Evolutionary conservation across 53 echinoderm and acorn worm genomes (phyloP).

Genomic region (Hippasteria phrygiana): DNA sequence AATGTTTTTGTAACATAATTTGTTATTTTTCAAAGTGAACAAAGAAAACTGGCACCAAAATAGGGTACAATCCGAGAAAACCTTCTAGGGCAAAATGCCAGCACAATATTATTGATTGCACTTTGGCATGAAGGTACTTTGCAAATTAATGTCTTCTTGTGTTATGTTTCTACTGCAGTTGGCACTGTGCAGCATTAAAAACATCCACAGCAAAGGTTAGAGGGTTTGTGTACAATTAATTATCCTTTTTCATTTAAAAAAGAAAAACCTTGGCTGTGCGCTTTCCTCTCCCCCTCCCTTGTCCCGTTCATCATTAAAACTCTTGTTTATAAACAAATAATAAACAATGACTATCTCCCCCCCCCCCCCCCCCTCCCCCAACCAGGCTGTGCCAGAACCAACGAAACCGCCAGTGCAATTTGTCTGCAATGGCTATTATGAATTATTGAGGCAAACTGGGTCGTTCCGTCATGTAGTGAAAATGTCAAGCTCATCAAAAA

Average conservation of each 20-base stretch:
- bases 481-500: constrained; percentile 68
- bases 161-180: constrained; percentile 10
- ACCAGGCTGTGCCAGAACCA: constrained; percentile 16
- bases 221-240: too few relatives aligned
- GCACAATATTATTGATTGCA: not conserved
- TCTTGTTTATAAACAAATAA: constrained; percentile 51
- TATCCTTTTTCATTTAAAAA: too few relatives aligned
- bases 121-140: constrained; percentile 6
- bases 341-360: not conserved
- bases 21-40: too few relatives aligned
- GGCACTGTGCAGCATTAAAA: too few relatives aligned
- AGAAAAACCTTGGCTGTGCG: too few relatives aligned
- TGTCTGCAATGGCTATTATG: constrained; percentile 54
- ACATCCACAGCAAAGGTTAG: too few relatives aligned
- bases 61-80: not conserved
- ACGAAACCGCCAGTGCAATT: constrained; percentile 34
- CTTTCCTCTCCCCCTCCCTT: too few relatives aligned
- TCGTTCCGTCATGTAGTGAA: constrained; percentile 54
- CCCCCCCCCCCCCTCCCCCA: not conserved
- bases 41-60: too few relatives aligned
- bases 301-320: constrained; percentile 27
- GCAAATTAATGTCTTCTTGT: constrained; percentile 12
- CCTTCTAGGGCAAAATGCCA: not conserved
- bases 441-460: constrained; percentile 70
- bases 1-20: too few relatives aligned